These are phyloP conservation scores for Rotaria socialis DNA, from an alignment of 2,888 invertebrate genomes.

Conservation along the genomic window DNA sequence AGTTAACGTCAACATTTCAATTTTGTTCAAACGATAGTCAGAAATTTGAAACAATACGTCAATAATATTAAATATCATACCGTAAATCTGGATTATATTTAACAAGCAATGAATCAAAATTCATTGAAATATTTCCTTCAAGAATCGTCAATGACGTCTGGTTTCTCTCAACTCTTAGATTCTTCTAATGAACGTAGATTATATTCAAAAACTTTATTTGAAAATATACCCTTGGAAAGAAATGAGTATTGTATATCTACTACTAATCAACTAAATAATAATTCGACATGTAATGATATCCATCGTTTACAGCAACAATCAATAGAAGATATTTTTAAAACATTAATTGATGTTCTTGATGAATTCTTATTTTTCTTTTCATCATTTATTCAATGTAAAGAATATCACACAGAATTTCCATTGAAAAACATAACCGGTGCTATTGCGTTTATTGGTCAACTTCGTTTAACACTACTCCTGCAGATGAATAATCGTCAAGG, in stretches of 20 bases:
- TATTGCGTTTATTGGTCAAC: neutral
- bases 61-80: no score
- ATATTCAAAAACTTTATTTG: no score
- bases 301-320: neutral
- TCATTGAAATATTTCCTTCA: neutral
- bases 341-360: neutral
- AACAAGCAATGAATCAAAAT: neutral
- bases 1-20: no score
- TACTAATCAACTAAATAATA: neutral
- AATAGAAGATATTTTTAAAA: neutral
- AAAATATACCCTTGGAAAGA: no score
- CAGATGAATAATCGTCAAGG: neutral
- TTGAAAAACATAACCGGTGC: neutral
- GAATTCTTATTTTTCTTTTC: slow-evolving; percentile 1
- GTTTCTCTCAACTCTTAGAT: no score
- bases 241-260: no score
- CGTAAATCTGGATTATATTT: neutral
- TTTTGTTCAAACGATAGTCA: no score
- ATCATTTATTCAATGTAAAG: neutral
- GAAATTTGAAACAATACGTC: no score
- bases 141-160: neutral
- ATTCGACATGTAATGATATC: neutral
- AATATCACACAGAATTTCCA: neutral
- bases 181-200: neutral
- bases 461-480: neutral